Evolutionary conservation across 2,113 vertebrate species (phyloP).

Genomic region (Lethenteron reissneri): DNA sequence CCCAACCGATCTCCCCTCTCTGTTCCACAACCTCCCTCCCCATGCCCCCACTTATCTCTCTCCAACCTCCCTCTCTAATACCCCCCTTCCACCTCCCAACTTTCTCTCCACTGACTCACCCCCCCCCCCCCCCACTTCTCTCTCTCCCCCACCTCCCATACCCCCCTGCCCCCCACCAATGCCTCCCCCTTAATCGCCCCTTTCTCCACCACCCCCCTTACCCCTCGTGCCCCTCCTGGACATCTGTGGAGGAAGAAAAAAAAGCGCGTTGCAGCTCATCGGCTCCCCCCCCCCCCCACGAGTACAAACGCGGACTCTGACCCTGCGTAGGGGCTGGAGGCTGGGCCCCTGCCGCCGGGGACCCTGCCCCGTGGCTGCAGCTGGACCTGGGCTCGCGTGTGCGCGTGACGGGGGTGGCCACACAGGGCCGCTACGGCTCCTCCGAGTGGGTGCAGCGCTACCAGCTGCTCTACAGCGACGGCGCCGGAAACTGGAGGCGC

Average conservation of each 20-base stretch:
- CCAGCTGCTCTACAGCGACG: slow-evolving; percentile 76
- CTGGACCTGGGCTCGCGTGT: slow-evolving; percentile 68
- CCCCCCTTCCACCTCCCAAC: not conserved
- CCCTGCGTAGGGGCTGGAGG: slow-evolving; percentile 52
- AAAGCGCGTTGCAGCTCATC: too few species aligned
- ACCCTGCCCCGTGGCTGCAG: slow-evolving; percentile 91
- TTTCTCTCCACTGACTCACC: not conserved
- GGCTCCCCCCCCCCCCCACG: too few species aligned
- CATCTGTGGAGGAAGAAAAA: too few species aligned
- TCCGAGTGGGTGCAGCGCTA: slow-evolving; percentile 89
- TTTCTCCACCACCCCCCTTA: too few species aligned
- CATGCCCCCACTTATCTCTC: not conserved
- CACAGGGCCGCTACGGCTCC: slow-evolving; percentile 88
- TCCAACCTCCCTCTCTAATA: not conserved
- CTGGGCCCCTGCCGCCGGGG: slow-evolving; percentile 80
- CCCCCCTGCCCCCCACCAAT: not conserved
- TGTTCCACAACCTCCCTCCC: not conserved
- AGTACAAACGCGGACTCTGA: too few species aligned
- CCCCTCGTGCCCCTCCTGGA: too few species aligned
- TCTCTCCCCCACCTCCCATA: not conserved
- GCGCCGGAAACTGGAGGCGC: slow-evolving; percentile 81
- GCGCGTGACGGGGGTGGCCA: slow-evolving; percentile 60
- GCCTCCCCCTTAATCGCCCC: not conserved
- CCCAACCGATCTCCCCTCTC: not conserved
- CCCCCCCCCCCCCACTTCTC: not conserved